Percentiles rank a stretch among this genome's conserved stretches.
phyloP scores from a whole-genome alignment of 2,888 invertebrate genomes.

The Catocala sponsa region DNA sequence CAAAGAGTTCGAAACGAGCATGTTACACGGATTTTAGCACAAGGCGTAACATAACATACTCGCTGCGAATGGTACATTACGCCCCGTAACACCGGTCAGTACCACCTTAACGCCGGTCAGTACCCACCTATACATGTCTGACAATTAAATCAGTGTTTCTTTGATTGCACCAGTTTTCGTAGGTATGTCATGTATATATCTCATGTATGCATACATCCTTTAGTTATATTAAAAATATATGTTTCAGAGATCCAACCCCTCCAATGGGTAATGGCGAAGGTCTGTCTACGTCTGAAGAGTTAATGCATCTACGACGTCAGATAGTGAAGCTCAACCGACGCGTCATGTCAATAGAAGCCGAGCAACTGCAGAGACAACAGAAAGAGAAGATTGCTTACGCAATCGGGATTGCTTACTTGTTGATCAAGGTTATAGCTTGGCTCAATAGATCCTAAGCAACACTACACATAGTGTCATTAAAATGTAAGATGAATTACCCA shows the following conservation, averaged over 20 bases:
- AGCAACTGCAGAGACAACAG: conserved; percentile 94
- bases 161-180: too few relatives aligned
- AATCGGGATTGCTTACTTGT: conserved; percentile 94
- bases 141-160: too few relatives aligned
- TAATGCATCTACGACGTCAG: conserved; percentile 94
- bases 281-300: conserved; percentile 92
- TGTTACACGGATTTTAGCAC: too few relatives aligned
- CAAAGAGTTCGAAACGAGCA: too few relatives aligned
- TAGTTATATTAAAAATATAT: background rate
- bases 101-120: too few relatives aligned
- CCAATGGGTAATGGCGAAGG: conserved; percentile 89
- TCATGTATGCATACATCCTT: too few relatives aligned
- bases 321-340: conserved; percentile 95
- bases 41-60: too few relatives aligned
- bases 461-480: conserved; percentile 61
- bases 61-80: too few relatives aligned
- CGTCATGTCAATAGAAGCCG: conserved; percentile 95
- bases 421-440: conserved; percentile 95
- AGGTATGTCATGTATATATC: too few relatives aligned
- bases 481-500: conserved; percentile 76
- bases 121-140: too few relatives aligned
- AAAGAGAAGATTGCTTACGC: conserved; percentile 95
- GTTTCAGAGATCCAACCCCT: conserved; percentile 90
- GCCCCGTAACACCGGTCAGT: too few relatives aligned
- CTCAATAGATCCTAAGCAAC: conserved; percentile 85